Evolutionary conservation across 2,113 vertebrate genomes (phyloP).

Genomic region (Eubucco bourcierii): DNA sequence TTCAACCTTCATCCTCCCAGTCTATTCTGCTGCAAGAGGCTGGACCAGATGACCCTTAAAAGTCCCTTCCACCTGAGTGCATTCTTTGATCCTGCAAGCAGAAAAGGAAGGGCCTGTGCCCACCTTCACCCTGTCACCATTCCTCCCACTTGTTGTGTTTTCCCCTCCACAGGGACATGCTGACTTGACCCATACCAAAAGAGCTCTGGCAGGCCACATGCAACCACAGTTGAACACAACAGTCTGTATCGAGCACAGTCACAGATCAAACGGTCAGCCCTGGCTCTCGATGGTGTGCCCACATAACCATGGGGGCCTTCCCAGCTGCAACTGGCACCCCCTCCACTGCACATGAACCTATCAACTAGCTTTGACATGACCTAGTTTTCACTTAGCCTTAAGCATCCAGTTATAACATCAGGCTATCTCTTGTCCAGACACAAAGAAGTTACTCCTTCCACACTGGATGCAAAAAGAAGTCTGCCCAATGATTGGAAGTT

Average conservation of each 20-base stretch:
- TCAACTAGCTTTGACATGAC: not conserved
- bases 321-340: not conserved
- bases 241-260: not conserved
- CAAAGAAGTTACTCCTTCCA: not conserved
- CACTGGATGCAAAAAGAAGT: not conserved
- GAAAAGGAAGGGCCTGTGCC: not conserved
- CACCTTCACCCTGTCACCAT: not conserved
- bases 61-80: too few species aligned
- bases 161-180: not conserved
- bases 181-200: not conserved
- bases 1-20: not conserved
- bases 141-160: not conserved
- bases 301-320: not conserved
- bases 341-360: not conserved
- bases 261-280: not conserved
- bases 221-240: not conserved
- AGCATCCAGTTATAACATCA: not conserved
- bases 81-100: too few species aligned
- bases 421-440: not conserved
- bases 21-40: too few species aligned
- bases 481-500: not conserved
- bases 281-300: not conserved
- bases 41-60: too few species aligned
- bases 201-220: not conserved
- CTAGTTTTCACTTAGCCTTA: not conserved